phyloP scores from a whole-genome alignment of 2,888 invertebrate species.

The Candidula unifasciata region DNA sequence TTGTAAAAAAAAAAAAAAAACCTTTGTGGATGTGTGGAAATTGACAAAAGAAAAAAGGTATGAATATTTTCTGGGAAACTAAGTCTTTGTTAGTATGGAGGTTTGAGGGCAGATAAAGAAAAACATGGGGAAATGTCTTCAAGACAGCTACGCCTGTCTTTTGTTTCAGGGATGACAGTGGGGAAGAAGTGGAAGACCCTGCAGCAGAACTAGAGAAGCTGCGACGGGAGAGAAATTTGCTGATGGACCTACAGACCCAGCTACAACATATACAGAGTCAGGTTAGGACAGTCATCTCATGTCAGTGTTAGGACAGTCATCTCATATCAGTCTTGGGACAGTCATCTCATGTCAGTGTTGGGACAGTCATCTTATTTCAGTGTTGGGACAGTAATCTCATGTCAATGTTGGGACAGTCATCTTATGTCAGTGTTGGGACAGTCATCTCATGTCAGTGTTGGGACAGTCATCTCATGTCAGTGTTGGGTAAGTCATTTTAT shows the following conservation, averaged over 20 bases:
- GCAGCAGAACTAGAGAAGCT: conserved; percentile 70
- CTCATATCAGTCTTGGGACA: background rate
- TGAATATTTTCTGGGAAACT: background rate
- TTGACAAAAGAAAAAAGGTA: background rate
- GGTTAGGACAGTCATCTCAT: conserved; percentile 38
- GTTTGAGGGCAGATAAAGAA: no score
- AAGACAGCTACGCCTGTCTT: background rate
- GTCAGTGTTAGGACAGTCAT: background rate
- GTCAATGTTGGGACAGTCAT: background rate
- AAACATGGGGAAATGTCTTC: background rate
- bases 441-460: no score
- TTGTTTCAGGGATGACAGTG: conserved; percentile 12
- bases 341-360: background rate
- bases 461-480: no score
- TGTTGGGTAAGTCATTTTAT: background rate
- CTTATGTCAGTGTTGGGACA: background rate
- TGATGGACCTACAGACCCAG: conserved; percentile 71
- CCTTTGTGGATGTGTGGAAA: background rate
- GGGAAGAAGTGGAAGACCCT: conserved; percentile 65
- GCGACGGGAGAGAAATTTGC: conserved; percentile 70
- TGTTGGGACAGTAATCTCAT: no score
- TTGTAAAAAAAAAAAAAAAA: no score
- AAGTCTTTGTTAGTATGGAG: no score
- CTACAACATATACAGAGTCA: conserved; percentile 69
- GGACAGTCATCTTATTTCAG: background rate